Evolutionary conservation across 2,113 vertebrate genomes (phyloP).

Genomic region (Erythrolamprus reginae): DNA sequence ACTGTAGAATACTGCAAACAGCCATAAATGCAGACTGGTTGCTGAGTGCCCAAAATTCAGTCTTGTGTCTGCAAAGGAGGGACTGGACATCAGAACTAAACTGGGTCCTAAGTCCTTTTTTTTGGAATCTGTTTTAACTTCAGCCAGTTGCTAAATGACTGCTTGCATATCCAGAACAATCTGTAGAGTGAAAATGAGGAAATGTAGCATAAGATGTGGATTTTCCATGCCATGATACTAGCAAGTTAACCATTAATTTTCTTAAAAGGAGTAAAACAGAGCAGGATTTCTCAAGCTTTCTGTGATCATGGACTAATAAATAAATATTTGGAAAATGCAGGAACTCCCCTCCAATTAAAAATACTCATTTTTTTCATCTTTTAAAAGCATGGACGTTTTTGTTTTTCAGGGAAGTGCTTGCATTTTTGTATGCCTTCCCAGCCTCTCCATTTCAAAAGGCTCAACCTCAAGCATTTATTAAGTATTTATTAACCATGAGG

Average conservation of each 20-base stretch:
- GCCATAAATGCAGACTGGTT: background rate
- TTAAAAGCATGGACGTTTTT: background rate
- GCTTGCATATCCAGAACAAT: background rate
- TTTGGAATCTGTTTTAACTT: background rate
- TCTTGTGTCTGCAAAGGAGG: background rate
- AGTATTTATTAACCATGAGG: background rate
- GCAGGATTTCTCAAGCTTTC: background rate
- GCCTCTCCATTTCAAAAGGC: background rate
- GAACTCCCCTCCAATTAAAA: background rate
- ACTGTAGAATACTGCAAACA: background rate
- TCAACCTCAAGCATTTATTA: background rate
- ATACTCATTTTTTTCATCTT: background rate
- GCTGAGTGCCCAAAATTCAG: background rate
- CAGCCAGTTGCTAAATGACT: background rate
- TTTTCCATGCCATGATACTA: background rate
- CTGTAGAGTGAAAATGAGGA: background rate
- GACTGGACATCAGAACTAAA: background rate
- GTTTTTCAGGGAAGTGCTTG: background rate
- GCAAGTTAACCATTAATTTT: background rate
- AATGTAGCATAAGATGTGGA: background rate
- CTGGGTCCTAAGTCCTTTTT: background rate
- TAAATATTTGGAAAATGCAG: background rate
- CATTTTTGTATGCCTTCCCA: background rate
- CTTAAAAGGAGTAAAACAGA: background rate
- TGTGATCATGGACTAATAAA: background rate